Evolutionary conservation across 2,888 invertebrate species (phyloP), one percentile per base, ranked within the genome.

Genomic region (Diplolepis rosae): DNA sequence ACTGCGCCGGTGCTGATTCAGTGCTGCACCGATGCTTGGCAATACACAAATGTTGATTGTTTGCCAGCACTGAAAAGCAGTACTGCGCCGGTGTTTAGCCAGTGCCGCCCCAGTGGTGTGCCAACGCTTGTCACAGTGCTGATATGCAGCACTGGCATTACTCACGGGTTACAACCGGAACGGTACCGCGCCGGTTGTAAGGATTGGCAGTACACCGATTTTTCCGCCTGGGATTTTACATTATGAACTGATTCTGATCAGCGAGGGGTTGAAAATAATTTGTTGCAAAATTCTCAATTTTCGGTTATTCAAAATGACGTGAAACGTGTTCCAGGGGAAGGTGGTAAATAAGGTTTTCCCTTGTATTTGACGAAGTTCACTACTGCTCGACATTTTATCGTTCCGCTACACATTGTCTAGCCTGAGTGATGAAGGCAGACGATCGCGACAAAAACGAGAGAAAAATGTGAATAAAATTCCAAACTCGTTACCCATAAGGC

Each of bases 361-460:
- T 61, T 24, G 35, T 42, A 39, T 39, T n/a, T 61, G 61, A 61
- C 61, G 39, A 61, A 42, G 27, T 61, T 39, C 35, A 35, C 39
- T 61, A 56, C 54, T 42, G 61, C 39, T 42, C 27, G 39, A 61
- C 35, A 61, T 61, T 61, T 61, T 76, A 76, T 76, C 75, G 73
- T 42, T 69, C 61, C 68, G 68, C 73, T 56, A 69, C 76, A 73
- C 75, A 66, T 71, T 75, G 76, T 75, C 76, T 71, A 67, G 76
- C 56, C 71, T 75, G 76, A 76, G 69, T 71, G 75, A 76, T 75
- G 76, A 76, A 75, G 76, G 75, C 71, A 71, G 61, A 76, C 61
- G 56, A 65, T 70, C 28, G 71, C 48, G 71, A 76, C 73, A 73
- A 76, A 75, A 75, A 27, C n/a, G 28, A 45, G 18, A 61, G 61